phyloP scores from a whole-genome alignment of 2,113 vertebrate species.

The Ia io region DNA sequence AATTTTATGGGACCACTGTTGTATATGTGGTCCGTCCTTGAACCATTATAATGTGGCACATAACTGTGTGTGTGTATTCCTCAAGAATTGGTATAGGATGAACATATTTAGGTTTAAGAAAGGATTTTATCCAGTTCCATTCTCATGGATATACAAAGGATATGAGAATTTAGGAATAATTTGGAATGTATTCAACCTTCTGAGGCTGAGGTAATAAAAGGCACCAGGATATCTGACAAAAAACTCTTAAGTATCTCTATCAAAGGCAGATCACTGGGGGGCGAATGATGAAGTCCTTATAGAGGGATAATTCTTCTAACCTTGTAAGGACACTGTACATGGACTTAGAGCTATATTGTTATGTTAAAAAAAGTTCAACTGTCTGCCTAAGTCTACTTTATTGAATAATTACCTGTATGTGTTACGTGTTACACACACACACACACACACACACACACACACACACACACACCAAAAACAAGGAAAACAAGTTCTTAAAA shows the following conservation, averaged over 20 bases:
- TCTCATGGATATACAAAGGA: not conserved
- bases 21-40: too few species aligned
- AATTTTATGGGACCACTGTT: not conserved
- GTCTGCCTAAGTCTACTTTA: not conserved
- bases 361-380: not conserved
- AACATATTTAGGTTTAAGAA: not conserved
- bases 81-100: not conserved
- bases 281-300: not conserved
- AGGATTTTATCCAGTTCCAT: not conserved
- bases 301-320: not conserved
- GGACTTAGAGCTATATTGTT: not conserved
- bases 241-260: not conserved
- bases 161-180: not conserved
- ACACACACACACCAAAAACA: not conserved
- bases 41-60: too few species aligned
- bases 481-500: constrained; percentile 6
- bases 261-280: not conserved
- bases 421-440: not conserved
- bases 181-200: not conserved
- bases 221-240: not conserved
- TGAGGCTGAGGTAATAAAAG: constrained; percentile 3
- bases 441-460: not conserved
- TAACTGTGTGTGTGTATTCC: not conserved
- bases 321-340: not conserved
- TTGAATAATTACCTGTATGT: constrained; percentile 3